Conservation (phyloP, 64 coral and sea anemone species). For the Porites australiensis region DNA sequence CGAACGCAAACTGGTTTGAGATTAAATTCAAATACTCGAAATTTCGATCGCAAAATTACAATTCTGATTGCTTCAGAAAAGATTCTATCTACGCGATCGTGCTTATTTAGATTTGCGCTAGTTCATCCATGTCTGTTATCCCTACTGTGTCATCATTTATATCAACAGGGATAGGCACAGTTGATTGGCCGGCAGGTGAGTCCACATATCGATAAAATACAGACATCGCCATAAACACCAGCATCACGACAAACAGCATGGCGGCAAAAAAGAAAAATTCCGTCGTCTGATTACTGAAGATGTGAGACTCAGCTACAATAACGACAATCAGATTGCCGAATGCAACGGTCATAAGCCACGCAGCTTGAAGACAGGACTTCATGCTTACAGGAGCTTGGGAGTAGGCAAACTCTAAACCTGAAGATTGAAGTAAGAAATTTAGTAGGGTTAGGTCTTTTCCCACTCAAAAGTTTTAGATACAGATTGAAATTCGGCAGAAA, state of each 20-base stretch:
- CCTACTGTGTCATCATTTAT: conserved; percentile 34
- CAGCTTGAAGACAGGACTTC: conserved; percentile 92
- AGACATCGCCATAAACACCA: conserved; percentile 72
- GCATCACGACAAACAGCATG: conserved; percentile 74
- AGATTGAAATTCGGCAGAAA: no score
- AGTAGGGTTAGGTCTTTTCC: no score
- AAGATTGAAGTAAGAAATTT: not conserved
- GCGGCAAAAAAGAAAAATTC: conserved; percentile 92
- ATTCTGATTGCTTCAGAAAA: no score
- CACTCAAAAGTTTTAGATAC: no score
- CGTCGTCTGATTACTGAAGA: conserved; percentile 59
- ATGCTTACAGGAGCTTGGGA: conserved; percentile 84
- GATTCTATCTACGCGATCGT: no score
- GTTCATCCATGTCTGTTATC: conserved; percentile 81
- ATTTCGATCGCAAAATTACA: no score
- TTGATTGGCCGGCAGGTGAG: not conserved
- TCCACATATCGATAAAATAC: conserved; percentile 76
- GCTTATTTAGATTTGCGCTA: conserved; percentile 30
- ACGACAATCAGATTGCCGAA: conserved; percentile 90
- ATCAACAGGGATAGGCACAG: conserved; percentile 14
- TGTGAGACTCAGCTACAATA: conserved; percentile 80
- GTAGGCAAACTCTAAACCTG: conserved; percentile 87
- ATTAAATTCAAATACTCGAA: no score
- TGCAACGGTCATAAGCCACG: conserved; percentile 83
- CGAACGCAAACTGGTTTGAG: no score